phyloP scores from a whole-genome alignment of 2,113 vertebrate species.

The Limnothrissa miodon region DNA sequence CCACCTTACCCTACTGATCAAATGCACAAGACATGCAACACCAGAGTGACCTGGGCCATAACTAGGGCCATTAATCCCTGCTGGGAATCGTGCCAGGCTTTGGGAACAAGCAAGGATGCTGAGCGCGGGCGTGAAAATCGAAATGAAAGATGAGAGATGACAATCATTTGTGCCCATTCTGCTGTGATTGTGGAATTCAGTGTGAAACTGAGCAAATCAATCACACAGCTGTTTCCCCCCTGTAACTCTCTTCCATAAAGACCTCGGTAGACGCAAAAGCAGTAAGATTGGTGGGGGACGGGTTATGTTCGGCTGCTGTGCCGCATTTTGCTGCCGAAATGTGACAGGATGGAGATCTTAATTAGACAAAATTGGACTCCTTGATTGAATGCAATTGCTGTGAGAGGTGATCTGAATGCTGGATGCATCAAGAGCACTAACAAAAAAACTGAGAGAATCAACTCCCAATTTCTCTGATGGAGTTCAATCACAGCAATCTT shows the following conservation, averaged over 20 bases:
- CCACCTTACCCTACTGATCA: not conserved
- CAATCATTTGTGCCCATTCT: slow-evolving; percentile 16
- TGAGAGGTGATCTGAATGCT: slow-evolving; percentile 9
- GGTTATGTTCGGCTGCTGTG: not conserved
- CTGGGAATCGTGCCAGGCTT: not conserved
- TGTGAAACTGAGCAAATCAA: slow-evolving; percentile 10
- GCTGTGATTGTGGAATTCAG: slow-evolving; percentile 15
- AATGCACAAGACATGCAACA: not conserved
- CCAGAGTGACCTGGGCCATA: not conserved
- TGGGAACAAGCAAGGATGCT: not conserved
- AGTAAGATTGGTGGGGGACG: not conserved
- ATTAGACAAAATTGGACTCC: not conserved
- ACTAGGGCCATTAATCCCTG: not conserved
- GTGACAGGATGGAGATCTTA: not conserved
- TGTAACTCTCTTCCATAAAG: not conserved
- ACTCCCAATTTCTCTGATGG: not conserved
- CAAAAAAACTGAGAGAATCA: not conserved
- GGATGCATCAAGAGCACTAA: not conserved
- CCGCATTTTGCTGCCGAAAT: not conserved
- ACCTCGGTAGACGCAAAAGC: not conserved
- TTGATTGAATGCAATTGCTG: not conserved
- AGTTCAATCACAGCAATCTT: not conserved
- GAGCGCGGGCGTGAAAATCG: not conserved
- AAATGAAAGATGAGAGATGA: slow-evolving; percentile 16
- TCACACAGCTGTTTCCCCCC: not conserved